A percentile compares a stretch with the other conserved stretches of the same genome.
Evolutionary conservation across 2,797 vertebrate species (phyloP).

Genomic region (Poecilia velifera): DNA sequence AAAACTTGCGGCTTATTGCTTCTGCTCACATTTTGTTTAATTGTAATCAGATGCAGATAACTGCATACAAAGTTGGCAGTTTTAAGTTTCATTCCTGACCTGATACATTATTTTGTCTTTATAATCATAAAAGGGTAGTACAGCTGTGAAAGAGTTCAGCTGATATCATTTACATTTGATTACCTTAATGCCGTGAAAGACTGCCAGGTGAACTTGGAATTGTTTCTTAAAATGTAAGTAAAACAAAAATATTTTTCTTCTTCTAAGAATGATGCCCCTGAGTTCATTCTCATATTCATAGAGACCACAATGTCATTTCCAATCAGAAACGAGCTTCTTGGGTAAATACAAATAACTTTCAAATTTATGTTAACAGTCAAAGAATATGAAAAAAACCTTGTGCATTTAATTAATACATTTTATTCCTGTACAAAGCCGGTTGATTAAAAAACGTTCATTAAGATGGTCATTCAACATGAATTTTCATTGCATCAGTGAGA

Average conservation of each 20-base stretch:
- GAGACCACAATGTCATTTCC: not conserved
- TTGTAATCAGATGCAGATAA: too few species aligned
- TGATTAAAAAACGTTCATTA: constrained; percentile 37
- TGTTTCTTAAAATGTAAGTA: not conserved
- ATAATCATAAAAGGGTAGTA: too few species aligned
- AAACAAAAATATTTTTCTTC: not conserved
- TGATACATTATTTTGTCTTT: too few species aligned
- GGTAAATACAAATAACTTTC: not conserved
- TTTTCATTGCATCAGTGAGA: constrained; percentile 22
- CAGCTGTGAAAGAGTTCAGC: too few species aligned
- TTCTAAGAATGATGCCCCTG: not conserved
- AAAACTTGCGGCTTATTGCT: too few species aligned
- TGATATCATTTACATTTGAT: not conserved
- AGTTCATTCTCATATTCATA: not conserved
- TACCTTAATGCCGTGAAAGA: not conserved
- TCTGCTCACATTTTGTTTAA: too few species aligned
- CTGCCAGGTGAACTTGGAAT: not conserved
- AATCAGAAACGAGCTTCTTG: not conserved
- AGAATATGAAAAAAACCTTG: not conserved
- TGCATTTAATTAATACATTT: constrained; percentile 52
- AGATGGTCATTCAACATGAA: constrained; percentile 10
- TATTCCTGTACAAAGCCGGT: constrained; percentile 54
- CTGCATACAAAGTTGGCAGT: too few species aligned
- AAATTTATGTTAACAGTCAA: not conserved
- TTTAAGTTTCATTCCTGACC: too few species aligned